Evolutionary conservation across 2,888 invertebrate genomes (phyloP).

Genomic region (Tillus elongatus): DNA sequence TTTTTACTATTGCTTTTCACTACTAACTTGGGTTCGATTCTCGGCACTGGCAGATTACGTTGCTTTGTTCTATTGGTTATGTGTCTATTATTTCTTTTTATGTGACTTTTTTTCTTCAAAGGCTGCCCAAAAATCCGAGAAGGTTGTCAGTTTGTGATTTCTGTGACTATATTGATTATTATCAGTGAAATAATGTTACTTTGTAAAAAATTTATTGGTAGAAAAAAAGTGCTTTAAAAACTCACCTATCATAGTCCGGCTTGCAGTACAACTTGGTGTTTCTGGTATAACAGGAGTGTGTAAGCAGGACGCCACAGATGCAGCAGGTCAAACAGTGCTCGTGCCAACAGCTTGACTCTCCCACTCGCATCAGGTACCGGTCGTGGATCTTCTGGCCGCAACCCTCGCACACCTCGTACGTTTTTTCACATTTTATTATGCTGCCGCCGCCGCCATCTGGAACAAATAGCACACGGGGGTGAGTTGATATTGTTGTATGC

Average conservation of each 20-base stretch:
- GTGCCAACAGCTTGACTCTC: slow-evolving; percentile 90
- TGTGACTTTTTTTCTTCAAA: no score
- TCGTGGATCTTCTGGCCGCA: slow-evolving; percentile 93
- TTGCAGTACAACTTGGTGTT: slow-evolving; percentile 95
- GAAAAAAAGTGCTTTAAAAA: slow-evolving; percentile 8
- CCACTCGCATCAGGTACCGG: slow-evolving; percentile 88
- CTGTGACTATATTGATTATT: no score
- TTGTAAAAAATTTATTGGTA: no score
- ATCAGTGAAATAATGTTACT: no score
- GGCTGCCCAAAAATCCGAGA: no score
- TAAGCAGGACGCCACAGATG: slow-evolving; percentile 82
- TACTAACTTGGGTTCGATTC: no score
- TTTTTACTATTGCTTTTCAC: no score
- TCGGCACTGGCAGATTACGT: no score
- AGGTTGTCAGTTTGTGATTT: no score
- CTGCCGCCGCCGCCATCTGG: slow-evolving; percentile 31
- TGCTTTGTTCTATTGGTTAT: no score
- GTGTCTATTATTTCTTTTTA: no score
- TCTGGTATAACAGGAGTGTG: slow-evolving; percentile 89
- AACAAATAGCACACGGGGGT: slow-evolving; percentile 20
- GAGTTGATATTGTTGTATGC: not conserved
- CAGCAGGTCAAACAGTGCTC: slow-evolving; percentile 93
- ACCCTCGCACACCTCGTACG: slow-evolving; percentile 84
- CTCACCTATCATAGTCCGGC: slow-evolving; percentile 91
- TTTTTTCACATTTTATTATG: slow-evolving; percentile 69